These are phyloP conservation scores for Mizuhopecten yessoensis DNA, from an alignment of 1,140 invertebrate genomes.

Conservation along the genomic window DNA sequence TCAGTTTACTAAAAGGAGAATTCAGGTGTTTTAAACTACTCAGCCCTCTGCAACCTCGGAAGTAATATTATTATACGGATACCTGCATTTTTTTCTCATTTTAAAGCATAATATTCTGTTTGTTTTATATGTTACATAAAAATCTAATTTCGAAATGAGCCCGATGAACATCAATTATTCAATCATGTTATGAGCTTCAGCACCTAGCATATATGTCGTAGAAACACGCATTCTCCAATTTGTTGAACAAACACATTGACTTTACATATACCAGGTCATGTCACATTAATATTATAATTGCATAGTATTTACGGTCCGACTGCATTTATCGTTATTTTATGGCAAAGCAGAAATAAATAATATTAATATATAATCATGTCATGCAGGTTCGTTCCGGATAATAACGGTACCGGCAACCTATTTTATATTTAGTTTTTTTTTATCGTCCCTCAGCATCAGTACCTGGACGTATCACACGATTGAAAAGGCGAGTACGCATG, in stretches of 20 bases:
- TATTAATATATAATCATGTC: background rate
- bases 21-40: no score
- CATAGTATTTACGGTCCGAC: background rate
- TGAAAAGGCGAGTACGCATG: background rate
- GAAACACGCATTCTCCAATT: background rate
- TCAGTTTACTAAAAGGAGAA: no score
- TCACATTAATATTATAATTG: background rate
- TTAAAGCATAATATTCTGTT: no score
- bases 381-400: background rate
- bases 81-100: no score
- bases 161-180: slow-evolving; percentile 5
- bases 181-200: background rate
- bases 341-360: background rate
- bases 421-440: background rate
- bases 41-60: no score
- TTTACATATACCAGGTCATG: background rate
- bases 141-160: no score
- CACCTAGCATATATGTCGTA: background rate
- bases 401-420: background rate
- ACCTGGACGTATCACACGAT: background rate
- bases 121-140: no score
- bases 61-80: no score
- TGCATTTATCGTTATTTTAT: background rate
- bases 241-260: background rate
- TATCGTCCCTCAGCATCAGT: slow-evolving; percentile 37